phyloP scores from a whole-genome alignment of 2,888 invertebrate species.

The Tiliacea aurago region DNA sequence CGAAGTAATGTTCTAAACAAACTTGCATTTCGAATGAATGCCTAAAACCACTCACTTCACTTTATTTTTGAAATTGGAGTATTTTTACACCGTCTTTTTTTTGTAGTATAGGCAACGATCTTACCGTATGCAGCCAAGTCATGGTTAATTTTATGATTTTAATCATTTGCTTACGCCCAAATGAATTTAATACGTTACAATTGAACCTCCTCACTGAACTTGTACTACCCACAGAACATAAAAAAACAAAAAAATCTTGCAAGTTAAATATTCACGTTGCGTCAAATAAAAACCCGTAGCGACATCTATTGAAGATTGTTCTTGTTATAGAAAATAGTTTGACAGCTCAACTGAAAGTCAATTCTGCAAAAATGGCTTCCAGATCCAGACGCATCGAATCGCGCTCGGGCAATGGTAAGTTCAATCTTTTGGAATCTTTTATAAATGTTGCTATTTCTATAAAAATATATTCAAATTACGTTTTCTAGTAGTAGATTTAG shows the following conservation, averaged over 20 bases:
- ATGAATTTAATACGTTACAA: no score
- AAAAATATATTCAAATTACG: not conserved
- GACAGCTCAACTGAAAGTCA: not conserved
- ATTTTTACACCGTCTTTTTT: no score
- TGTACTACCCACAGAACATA: conserved; percentile 1
- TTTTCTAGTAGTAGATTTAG: not conserved
- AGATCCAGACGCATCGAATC: not conserved
- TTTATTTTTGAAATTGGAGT: no score
- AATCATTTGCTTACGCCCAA: no score
- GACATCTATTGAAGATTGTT: conserved; percentile 2
- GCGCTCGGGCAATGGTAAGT: conserved; percentile 1
- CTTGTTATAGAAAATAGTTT: not conserved
- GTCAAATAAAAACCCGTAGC: not conserved
- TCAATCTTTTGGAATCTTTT: no score
- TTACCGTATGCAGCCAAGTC: no score
- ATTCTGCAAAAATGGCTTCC: not conserved
- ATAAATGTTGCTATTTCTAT: not conserved
- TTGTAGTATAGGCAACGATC: no score
- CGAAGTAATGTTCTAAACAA: no score
- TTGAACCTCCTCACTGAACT: not conserved
- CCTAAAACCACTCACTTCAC: no score
- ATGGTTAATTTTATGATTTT: no score
- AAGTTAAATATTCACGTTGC: not conserved
- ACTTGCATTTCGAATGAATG: no score
- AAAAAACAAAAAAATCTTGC: not conserved